Percentiles rank a stretch among this genome's conserved stretches.
Conservation (phyloP, 2,888 invertebrate species). For the Pristionchus mayeri region DNA sequence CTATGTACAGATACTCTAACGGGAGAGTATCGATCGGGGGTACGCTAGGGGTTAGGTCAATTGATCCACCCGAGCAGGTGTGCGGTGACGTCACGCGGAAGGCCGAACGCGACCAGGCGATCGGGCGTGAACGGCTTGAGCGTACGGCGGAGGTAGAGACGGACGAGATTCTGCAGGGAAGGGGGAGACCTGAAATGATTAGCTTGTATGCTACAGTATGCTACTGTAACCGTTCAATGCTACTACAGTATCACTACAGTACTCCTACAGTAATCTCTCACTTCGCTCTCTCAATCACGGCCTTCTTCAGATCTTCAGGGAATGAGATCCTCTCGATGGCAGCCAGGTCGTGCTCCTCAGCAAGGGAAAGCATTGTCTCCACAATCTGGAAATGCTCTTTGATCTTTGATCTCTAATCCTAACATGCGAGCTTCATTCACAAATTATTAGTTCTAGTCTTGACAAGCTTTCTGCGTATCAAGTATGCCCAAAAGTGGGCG, state of each 20-base stretch:
- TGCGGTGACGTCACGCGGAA: constrained; percentile 60
- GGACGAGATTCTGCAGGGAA: constrained; percentile 64
- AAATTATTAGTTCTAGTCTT: too few species aligned
- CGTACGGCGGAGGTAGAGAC: constrained; percentile 61
- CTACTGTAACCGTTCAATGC: too few species aligned
- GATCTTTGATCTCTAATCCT: not conserved
- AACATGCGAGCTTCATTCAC: too few species aligned
- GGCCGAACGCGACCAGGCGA: constrained; percentile 59
- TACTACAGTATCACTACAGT: too few species aligned
- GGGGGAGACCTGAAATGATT: constrained; percentile 63
- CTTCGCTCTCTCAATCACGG: constrained; percentile 59
- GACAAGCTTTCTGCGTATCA: too few species aligned
- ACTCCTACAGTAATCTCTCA: not conserved
- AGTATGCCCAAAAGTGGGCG: too few species aligned
- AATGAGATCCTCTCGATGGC: constrained; percentile 66
- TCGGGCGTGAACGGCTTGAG: constrained; percentile 58
- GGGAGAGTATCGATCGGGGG: constrained; percentile 6
- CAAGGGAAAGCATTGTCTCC: constrained; percentile 62
- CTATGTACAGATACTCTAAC: constrained; percentile 40
- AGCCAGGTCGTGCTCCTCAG: constrained; percentile 62
- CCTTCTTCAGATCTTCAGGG: constrained; percentile 60
- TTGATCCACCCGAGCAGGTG: constrained; percentile 65
- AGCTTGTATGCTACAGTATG: too few species aligned
- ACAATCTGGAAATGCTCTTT: constrained; percentile 52
- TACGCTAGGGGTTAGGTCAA: not conserved